A percentile compares a stretch with the other conserved stretches of the same genome.
Evolutionary conservation across 2,797 vertebrate genomes (phyloP).

Genomic region (Hipposideros larvatus): DNA sequence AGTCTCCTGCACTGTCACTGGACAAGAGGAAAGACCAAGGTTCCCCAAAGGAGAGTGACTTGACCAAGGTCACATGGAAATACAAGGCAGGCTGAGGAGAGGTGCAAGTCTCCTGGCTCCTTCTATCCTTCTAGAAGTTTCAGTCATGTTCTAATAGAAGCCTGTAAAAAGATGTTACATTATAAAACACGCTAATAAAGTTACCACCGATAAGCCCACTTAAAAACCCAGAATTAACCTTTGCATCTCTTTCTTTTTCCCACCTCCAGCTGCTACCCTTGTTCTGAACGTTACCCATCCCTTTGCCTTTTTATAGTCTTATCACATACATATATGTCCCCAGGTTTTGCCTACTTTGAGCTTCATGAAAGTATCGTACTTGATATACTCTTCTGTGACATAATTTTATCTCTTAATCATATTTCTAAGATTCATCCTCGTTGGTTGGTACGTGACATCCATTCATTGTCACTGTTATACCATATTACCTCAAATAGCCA

Average conservation of each 20-base stretch:
- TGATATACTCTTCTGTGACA: not conserved
- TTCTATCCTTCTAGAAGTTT: constrained; percentile 9
- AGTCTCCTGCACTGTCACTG: not conserved
- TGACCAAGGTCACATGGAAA: not conserved
- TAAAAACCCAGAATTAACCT: not conserved
- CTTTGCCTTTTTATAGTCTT: not conserved
- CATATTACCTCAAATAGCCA: not conserved
- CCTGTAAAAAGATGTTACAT: not conserved
- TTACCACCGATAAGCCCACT: not conserved
- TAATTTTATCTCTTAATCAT: not conserved
- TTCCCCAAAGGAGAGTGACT: not conserved
- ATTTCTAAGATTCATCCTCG: not conserved
- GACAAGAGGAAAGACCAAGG: not conserved
- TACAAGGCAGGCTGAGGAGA: not conserved
- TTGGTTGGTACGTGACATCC: not conserved
- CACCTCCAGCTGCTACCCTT: not conserved
- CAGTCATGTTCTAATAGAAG: not conserved
- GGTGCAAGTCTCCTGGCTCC: not conserved
- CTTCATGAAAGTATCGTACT: not conserved
- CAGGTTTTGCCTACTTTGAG: not conserved
- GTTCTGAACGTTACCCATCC: not conserved
- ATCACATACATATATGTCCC: not conserved
- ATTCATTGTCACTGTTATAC: not conserved
- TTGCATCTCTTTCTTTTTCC: not conserved
- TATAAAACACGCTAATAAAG: not conserved